These are phyloP conservation scores for Orbicella faveolata DNA, from an alignment of 64 coral and sea anemone genomes.

Conservation along the genomic window DNA sequence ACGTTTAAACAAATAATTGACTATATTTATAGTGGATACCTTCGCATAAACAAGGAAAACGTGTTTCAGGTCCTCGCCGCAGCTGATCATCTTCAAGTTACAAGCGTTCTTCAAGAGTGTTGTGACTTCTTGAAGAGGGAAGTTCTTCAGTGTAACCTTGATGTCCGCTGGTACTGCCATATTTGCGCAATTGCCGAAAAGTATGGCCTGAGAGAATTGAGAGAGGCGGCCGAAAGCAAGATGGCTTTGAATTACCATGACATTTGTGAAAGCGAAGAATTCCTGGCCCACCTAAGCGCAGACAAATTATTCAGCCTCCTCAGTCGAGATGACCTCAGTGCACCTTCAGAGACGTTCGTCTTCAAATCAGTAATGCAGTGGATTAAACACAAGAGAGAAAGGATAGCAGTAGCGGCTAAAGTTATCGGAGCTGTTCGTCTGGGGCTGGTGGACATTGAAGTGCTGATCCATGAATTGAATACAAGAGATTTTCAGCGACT, in stretches of 20 bases:
- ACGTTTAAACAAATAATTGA: constrained; percentile 64
- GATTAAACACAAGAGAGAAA: neutral
- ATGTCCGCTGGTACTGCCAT: neutral
- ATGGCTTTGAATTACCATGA: neutral
- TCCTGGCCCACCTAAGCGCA: neutral
- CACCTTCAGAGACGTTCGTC: too few species aligned
- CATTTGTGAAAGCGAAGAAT: neutral
- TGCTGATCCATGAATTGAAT: neutral
- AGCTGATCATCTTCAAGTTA: constrained; percentile 84
- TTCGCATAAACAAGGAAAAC: constrained; percentile 69
- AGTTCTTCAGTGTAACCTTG: neutral
- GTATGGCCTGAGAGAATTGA: neutral
- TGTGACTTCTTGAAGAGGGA: constrained; percentile 75
- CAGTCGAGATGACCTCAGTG: too few species aligned
- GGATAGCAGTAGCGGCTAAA: neutral
- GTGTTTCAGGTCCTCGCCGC: constrained; percentile 70
- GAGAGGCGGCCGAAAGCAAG: neutral
- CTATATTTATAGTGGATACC: constrained; percentile 74
- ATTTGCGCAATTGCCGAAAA: neutral
- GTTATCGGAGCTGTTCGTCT: too few species aligned
- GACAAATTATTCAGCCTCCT: neutral
- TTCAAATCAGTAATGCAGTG: too few species aligned
- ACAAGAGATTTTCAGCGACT: neutral
- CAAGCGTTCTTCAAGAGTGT: constrained; percentile 73
- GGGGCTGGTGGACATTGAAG: neutral